Evolutionary conservation across 2,797 vertebrate species (phyloP).

Genomic region (Decapterus maruadsi): DNA sequence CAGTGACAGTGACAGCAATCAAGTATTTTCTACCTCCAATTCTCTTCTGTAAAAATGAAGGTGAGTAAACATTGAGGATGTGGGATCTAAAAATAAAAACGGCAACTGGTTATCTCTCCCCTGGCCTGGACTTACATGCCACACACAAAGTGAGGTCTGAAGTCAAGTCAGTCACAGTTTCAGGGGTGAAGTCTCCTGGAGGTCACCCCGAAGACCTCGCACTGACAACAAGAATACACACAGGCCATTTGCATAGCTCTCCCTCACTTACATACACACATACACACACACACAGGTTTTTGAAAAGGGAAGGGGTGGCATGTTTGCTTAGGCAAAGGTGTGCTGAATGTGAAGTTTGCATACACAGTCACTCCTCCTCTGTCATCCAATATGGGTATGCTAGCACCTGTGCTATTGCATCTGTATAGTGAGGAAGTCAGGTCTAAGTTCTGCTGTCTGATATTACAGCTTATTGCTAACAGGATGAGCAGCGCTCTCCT

Average conservation of each 20-base stretch:
- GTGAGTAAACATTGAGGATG: conserved; percentile 64
- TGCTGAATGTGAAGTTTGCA: conserved; percentile 75
- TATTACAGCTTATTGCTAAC: conserved; percentile 82
- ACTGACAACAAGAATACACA: conserved; percentile 51
- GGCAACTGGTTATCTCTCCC: conserved; percentile 26
- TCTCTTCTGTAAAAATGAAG: conserved; percentile 43
- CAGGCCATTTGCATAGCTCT: conserved; percentile 81
- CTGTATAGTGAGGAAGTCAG: conserved; percentile 73
- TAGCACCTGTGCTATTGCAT: conserved; percentile 81
- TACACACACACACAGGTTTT: conserved; percentile 40
- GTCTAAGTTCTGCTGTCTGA: conserved; percentile 73
- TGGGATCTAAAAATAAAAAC: conserved; percentile 57
- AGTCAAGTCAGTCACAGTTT: conserved; percentile 56
- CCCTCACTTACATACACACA: conserved; percentile 56
- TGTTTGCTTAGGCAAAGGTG: conserved; percentile 80
- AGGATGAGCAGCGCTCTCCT: conserved; percentile 68
- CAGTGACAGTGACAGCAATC: conserved; percentile 73
- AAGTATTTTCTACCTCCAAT: conserved; percentile 65
- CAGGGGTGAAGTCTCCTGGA: conserved; percentile 33
- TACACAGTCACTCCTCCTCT: conserved; percentile 67
- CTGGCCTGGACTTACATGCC: conserved; percentile 50
- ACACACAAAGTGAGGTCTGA: conserved; percentile 51
- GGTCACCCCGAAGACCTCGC: conserved; percentile 42
- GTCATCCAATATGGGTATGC: conserved; percentile 64
- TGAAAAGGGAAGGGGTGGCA: conserved; percentile 45